phyloP scores from a whole-genome alignment of 92 coral and sea anemone species.

The Zoanthus solanderi region DNA sequence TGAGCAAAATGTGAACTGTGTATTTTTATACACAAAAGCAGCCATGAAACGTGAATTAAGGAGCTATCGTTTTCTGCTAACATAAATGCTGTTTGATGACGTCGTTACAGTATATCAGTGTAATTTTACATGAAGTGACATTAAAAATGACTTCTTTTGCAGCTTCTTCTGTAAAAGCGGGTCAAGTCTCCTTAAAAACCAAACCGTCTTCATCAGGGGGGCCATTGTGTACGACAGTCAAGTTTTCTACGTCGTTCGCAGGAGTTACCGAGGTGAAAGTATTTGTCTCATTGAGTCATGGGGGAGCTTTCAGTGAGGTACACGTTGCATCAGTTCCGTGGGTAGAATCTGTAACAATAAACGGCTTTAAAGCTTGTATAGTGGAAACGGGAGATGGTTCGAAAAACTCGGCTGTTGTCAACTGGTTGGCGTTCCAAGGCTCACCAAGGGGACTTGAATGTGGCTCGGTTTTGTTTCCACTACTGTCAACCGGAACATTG shows the following conservation, averaged over 20 bases:
- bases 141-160: background rate
- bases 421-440: slow-evolving; percentile 68
- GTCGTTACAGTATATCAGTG: background rate
- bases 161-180: background rate
- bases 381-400: slow-evolving; percentile 64
- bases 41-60: too few species aligned
- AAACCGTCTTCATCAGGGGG: background rate
- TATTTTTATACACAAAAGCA: too few species aligned
- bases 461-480: slow-evolving; percentile 46
- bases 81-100: background rate
- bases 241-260: slow-evolving; percentile 45
- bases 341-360: slow-evolving; percentile 52
- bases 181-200: background rate
- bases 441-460: slow-evolving; percentile 31
- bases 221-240: slow-evolving; percentile 20
- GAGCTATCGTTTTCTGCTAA: background rate
- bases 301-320: slow-evolving; percentile 3
- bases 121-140: background rate
- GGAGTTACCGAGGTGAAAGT: slow-evolving; percentile 46
- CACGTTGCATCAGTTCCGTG: slow-evolving; percentile 60
- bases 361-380: slow-evolving; percentile 53
- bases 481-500: slow-evolving; percentile 57
- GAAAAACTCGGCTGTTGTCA: slow-evolving; percentile 50
- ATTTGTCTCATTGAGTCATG: slow-evolving; percentile 54
- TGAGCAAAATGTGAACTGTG: too few species aligned